A percentile compares a stretch with the other conserved stretches of the same genome.
These are phyloP conservation scores for Diabrotica virgifera DNA, from an alignment of 1,140 invertebrate genomes.

Conservation along the genomic window DNA sequence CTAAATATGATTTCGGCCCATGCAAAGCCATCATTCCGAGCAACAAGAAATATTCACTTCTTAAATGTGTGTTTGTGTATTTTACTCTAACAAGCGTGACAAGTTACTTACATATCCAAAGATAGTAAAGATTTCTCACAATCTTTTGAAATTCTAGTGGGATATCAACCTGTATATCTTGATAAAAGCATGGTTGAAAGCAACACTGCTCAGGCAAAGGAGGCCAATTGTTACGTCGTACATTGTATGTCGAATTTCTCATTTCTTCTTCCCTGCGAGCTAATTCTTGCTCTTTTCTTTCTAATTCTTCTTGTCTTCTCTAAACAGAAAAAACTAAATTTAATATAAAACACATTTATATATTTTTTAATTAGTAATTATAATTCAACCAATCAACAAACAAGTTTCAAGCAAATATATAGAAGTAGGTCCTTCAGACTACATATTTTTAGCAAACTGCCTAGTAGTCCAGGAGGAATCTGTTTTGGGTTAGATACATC, in stretches of 20 bases:
- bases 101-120: slow-evolving; percentile 90
- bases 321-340: slow-evolving; percentile 42
- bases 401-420: slow-evolving; percentile 3
- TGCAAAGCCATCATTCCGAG: too few relatives aligned
- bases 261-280: slow-evolving; percentile 87
- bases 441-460: too few relatives aligned
- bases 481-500: too few relatives aligned
- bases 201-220: slow-evolving; percentile 89
- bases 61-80: too few relatives aligned
- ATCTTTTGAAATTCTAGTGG: slow-evolving; percentile 95
- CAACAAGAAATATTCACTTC: too few relatives aligned
- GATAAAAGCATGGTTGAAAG: slow-evolving; percentile 97
- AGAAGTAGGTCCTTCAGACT: not conserved
- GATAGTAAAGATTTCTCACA: slow-evolving; percentile 90
- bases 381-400: not conserved
- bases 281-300: slow-evolving; percentile 82
- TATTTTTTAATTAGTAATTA: not conserved
- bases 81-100: too few relatives aligned
- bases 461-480: too few relatives aligned
- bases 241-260: slow-evolving; percentile 67
- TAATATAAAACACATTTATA: not conserved
- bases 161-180: slow-evolving; percentile 99
- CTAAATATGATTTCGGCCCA: too few relatives aligned
- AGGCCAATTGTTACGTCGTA: slow-evolving; percentile 95
- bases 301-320: slow-evolving; percentile 79